Percentiles rank a stretch among this genome's conserved stretches.
Evolutionary conservation across 2,797 vertebrate species (phyloP).

Genomic region (Megalops cyprinoides): DNA sequence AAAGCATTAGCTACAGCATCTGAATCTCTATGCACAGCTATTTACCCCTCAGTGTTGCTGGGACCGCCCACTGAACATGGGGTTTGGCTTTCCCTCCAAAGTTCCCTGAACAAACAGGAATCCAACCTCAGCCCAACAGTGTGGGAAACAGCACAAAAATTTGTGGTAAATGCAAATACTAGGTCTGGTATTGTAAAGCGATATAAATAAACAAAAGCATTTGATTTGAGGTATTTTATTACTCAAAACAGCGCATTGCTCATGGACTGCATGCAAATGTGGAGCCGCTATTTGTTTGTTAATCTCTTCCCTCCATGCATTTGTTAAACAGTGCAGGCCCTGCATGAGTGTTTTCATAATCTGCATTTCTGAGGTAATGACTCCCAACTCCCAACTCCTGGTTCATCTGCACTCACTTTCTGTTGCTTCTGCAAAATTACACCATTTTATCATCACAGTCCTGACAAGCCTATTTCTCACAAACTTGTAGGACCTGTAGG

Average conservation of each 20-base stretch:
- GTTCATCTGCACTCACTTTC: too few relatives aligned
- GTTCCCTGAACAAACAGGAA: background rate
- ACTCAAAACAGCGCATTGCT: background rate
- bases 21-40: conserved; percentile 44
- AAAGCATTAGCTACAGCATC: conserved; percentile 57
- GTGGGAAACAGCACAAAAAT: background rate
- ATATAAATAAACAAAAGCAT: background rate
- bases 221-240: background rate
- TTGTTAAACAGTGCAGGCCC: too few relatives aligned
- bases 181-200: background rate
- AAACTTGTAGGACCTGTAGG: too few relatives aligned
- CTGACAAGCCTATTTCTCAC: too few relatives aligned
- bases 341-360: too few relatives aligned
- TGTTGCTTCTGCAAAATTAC: too few relatives aligned
- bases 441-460: too few relatives aligned
- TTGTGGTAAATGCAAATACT: background rate
- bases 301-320: too few relatives aligned
- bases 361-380: too few relatives aligned
- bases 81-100: background rate
- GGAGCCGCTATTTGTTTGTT: too few relatives aligned
- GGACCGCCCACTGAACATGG: background rate
- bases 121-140: background rate
- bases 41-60: conserved; percentile 44
- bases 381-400: too few relatives aligned
- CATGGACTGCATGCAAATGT: too few relatives aligned